Conservation (phyloP, 2,797 vertebrate species). For the Falco novaeseelandiae region DNA sequence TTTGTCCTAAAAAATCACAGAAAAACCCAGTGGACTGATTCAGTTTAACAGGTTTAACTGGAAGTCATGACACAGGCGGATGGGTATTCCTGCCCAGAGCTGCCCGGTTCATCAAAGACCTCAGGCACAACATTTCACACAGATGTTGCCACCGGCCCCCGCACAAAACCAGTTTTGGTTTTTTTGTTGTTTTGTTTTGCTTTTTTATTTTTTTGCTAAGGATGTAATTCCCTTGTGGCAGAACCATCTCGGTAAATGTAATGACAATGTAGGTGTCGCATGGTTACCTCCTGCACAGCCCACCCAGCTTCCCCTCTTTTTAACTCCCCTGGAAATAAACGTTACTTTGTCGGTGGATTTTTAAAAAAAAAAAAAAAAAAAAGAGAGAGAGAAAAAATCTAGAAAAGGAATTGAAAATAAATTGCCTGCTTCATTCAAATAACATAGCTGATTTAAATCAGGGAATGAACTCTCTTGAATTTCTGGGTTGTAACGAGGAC, state of each 20-base stretch:
- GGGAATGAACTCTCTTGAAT: not conserved
- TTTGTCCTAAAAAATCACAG: not conserved
- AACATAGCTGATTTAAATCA: slow-evolving; percentile 25
- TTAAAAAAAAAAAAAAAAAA: not conserved
- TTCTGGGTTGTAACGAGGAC: not conserved
- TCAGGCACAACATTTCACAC: fast-evolving
- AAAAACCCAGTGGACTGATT: not conserved
- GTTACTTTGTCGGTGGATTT: not conserved
- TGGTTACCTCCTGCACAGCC: not conserved
- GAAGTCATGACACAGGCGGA: fast-evolving
- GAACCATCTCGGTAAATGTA: not conserved
- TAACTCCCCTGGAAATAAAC: slow-evolving; percentile 3
- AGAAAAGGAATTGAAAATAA: slow-evolving; percentile 3
- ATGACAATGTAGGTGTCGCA: not conserved
- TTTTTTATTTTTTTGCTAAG: not conserved
- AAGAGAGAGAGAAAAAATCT: not conserved
- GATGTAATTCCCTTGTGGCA: not conserved
- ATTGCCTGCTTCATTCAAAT: slow-evolving; percentile 32
- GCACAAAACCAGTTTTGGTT: not conserved
- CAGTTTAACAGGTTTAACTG: not conserved
- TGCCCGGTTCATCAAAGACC: not conserved
- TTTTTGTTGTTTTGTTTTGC: too few relatives aligned
- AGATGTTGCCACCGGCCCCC: fast-evolving
- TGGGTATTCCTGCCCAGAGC: not conserved
- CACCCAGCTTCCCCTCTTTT: not conserved